Evolutionary conservation across 1,140 invertebrate species (phyloP).

Genomic region (Drosophila santomea): DNA sequence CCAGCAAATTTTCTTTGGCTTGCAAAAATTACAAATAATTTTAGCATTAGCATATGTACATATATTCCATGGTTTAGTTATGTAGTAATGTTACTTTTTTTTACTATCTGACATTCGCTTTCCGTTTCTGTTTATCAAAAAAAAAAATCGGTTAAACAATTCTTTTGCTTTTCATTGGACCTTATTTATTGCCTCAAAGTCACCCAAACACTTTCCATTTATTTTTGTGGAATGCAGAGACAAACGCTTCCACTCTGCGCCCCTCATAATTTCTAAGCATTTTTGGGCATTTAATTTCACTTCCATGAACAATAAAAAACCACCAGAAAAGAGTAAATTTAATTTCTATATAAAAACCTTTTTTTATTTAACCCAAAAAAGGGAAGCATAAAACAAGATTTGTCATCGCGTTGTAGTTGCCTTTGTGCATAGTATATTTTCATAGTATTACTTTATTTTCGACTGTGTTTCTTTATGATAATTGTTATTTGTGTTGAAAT

Average conservation of each 20-base stretch:
- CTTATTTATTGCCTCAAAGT: conserved; percentile 18
- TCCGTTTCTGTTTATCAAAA: neutral
- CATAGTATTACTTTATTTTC: conserved; percentile 19
- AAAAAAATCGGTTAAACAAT: conserved; percentile 1
- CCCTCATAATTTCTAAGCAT: conserved; percentile 18
- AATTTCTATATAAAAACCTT: conserved; percentile 52
- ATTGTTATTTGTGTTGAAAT: conserved; percentile 31
- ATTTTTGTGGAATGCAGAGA: conserved; percentile 23
- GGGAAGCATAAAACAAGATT: conserved; percentile 10
- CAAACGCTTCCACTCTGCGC: conserved; percentile 1
- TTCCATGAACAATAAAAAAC: conserved; percentile 44
- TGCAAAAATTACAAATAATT: neutral
- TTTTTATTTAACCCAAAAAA: conserved; percentile 8
- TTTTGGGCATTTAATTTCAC: conserved; percentile 62
- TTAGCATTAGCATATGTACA: neutral
- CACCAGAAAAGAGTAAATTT: conserved; percentile 46
- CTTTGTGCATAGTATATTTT: conserved; percentile 17
- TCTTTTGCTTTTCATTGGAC: conserved; percentile 13
- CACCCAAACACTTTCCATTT: conserved; percentile 46
- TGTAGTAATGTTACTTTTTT: too few species aligned
- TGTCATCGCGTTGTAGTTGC: conserved; percentile 27
- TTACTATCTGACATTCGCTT: neutral
- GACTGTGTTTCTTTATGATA: conserved; percentile 24
- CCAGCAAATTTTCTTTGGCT: neutral
- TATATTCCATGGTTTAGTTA: too few species aligned